Conservation (phyloP, 2,888 invertebrate species). For the Calameuta idolon region DNA sequence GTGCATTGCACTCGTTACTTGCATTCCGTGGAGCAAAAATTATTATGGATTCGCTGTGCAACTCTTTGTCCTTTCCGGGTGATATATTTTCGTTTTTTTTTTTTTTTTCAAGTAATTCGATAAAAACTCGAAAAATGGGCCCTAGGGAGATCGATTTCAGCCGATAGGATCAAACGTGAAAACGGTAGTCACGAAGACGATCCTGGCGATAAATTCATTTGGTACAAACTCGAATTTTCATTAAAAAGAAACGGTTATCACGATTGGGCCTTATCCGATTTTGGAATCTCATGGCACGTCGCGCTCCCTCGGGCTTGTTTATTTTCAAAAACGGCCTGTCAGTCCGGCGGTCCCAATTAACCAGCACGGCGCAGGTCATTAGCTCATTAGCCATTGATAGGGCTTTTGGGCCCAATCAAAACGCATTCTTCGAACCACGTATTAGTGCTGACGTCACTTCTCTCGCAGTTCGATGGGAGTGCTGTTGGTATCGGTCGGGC, state of each 20-base stretch:
- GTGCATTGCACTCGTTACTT: constrained; percentile 14
- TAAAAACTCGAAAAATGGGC: not conserved
- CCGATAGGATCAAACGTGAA: constrained; percentile 14
- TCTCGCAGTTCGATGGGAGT: not conserved
- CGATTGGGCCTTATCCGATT: constrained; percentile 7
- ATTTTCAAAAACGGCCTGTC: constrained; percentile 15
- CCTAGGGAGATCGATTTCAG: constrained; percentile 16
- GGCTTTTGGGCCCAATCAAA: constrained; percentile 48
- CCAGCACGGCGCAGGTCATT: constrained; percentile 42
- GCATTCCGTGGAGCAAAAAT: constrained; percentile 17
- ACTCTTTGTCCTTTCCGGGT: not conserved
- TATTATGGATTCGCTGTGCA: not conserved
- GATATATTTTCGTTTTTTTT: not conserved
- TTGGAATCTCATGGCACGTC: constrained; percentile 5
- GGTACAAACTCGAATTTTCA: constrained; percentile 26
- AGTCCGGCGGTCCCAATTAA: constrained; percentile 44
- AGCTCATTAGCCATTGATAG: constrained; percentile 46
- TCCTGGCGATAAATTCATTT: constrained; percentile 11
- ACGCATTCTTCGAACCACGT: constrained; percentile 46
- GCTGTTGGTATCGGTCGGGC: not conserved
- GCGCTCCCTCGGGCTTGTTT: constrained; percentile 20
- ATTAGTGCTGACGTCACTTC: constrained; percentile 48
- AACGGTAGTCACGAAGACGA: constrained; percentile 1
- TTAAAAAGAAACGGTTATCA: constrained; percentile 9
- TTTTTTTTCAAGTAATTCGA: not conserved